Evolutionary conservation across 2,888 invertebrate genomes (phyloP), one percentile per base, ranked within the genome.

Genomic region (Brachyopa scutellaris): DNA sequence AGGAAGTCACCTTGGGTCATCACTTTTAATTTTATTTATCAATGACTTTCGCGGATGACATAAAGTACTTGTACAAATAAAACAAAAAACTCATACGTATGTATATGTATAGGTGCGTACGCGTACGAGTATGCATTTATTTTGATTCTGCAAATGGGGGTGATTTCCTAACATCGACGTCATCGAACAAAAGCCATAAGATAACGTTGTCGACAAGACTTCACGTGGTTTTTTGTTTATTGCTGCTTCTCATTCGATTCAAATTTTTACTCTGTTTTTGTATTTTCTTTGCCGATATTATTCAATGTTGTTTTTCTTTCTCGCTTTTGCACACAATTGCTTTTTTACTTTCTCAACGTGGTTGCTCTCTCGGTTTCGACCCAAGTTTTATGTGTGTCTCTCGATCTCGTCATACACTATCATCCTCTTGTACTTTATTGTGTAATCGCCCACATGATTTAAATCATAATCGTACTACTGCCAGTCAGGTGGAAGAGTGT

Each of bases 381-480:
- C 26, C 23, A 9, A 51, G 33, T 33, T 49, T 66, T 61, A 21
- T 45, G 31, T 29, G 40, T n/a, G n/a, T n/a, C n/a, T 33, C 36
- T 66, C 42, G 36, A 15, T 66, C 47, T 55, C 33, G 47, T 51
- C 55, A 36, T 55, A 62, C 59, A 74, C 59, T 53, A 62, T 55
- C 61, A 23, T 55, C 55, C 66, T 79, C 73, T 53, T 66, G 51
- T 79, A 66, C 66, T 73, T 73, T 79, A 73, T 79, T 79, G 78
- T 79, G 78, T 73, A 79, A 79, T 79, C 78, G 73, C 78, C 78
- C 78, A 79, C 73, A 79, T 73, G 66, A 73, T 79, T 79, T 73
- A 66, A 73, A 67, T 78, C 70, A 78, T 78, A 78, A 72, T 78
- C 55, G 57, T 64, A 57, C 23, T 19, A 26, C 38, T 40, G 49